These are phyloP conservation scores for Dermolepida albohirtum DNA, from an alignment of 2,888 invertebrate species.

Conservation along the genomic window DNA sequence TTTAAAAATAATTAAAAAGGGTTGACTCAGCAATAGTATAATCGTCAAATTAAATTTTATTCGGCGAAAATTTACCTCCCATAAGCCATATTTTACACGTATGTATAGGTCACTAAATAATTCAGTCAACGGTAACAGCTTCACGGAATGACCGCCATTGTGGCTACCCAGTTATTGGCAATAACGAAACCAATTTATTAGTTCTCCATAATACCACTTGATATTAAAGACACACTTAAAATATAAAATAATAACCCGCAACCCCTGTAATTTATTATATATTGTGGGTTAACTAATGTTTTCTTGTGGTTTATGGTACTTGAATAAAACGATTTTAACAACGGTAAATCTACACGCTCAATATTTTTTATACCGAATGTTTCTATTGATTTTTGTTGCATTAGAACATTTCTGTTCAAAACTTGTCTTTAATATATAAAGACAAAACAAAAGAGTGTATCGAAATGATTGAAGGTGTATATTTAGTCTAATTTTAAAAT, in stretches of 20 bases:
- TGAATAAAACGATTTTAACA: no score
- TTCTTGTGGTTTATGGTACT: neutral
- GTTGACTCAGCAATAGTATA: no score
- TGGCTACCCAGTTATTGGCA: conserved; percentile 34
- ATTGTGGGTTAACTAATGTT: conserved; percentile 1
- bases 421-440: no score
- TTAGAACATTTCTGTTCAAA: no score
- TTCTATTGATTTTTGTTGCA: no score
- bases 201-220: conserved; percentile 32
- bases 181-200: conserved; percentile 35
- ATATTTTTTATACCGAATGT: no score
- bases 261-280: conserved; percentile 10
- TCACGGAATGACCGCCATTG: conserved; percentile 30
- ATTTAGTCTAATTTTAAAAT: no score
- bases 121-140: conserved; percentile 37
- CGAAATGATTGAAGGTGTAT: no score
- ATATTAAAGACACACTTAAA: conserved; percentile 34
- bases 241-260: conserved; percentile 30
- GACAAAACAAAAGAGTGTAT: no score
- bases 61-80: neutral
- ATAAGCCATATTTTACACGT: conserved; percentile 19
- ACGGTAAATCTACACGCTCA: no score
- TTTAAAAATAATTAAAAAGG: no score
- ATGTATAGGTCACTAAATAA: conserved; percentile 29
- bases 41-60: neutral